phyloP scores from a whole-genome alignment of 2,888 invertebrate genomes.

The Epinotia demarniana region DNA sequence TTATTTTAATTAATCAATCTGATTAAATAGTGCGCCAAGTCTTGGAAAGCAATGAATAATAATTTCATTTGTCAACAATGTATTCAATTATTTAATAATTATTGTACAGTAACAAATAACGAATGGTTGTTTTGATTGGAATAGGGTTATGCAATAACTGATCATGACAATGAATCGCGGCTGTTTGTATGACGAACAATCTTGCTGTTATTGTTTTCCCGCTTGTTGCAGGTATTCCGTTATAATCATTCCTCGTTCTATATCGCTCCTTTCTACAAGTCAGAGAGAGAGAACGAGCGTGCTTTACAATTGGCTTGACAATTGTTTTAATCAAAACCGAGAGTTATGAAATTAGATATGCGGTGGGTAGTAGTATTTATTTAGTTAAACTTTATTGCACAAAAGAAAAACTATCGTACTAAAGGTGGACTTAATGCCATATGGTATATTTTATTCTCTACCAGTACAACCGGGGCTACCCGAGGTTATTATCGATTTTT shows the following conservation, averaged over 20 bases:
- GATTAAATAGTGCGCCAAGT: no score
- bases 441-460: no score
- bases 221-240: background rate
- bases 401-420: no score
- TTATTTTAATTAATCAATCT: no score
- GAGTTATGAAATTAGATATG: background rate
- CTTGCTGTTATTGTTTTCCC: slow-evolving; percentile 28
- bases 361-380: no score
- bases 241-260: slow-evolving; percentile 14
- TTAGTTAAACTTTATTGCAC: no score
- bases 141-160: slow-evolving; percentile 4
- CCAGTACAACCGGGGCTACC: no score
- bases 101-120: background rate
- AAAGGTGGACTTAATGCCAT: no score
- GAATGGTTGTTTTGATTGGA: background rate
- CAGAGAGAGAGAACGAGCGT: slow-evolving; percentile 1
- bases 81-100: background rate
- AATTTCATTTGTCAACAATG: background rate
- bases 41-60: background rate
- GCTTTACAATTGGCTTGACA: slow-evolving; percentile 19
- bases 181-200: slow-evolving; percentile 29
- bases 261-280: background rate
- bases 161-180: slow-evolving; percentile 19
- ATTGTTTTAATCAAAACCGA: slow-evolving; percentile 17
- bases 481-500: no score